A percentile compares a stretch with the other conserved stretches of the same genome.
phyloP scores from a whole-genome alignment of 2,888 invertebrate species.

The Coleophora deauratella region DNA sequence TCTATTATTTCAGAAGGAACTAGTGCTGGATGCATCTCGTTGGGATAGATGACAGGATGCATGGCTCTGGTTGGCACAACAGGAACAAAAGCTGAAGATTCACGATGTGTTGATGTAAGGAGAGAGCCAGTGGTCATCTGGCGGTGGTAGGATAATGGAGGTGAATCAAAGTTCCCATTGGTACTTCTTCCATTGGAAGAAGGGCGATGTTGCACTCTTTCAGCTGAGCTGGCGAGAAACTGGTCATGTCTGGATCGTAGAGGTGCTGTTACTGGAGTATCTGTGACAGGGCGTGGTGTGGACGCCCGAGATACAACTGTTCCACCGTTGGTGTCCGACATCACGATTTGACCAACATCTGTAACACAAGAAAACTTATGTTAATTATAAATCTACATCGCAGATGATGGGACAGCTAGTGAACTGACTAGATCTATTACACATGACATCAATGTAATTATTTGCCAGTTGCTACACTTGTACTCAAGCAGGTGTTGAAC shows the following conservation, averaged over 20 bases:
- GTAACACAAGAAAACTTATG: conserved; percentile 30
- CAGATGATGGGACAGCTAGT: too few relatives aligned
- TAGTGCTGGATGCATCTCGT: conserved; percentile 80
- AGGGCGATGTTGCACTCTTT: conserved; percentile 58
- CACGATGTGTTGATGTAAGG: conserved; percentile 76
- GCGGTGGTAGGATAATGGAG: conserved; percentile 78
- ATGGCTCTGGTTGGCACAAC: conserved; percentile 87
- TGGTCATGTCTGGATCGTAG: conserved; percentile 75
- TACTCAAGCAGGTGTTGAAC: conserved; percentile 29
- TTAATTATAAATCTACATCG: not conserved
- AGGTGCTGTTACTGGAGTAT: conserved; percentile 56
- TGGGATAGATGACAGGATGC: conserved; percentile 81
- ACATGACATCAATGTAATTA: too few relatives aligned
- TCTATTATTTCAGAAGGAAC: conserved; percentile 75
- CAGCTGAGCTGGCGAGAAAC: conserved; percentile 73
- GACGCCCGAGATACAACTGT: conserved; percentile 62
- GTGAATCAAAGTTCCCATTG: conserved; percentile 75
- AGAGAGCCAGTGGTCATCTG: conserved; percentile 72
- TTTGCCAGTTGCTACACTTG: conserved; percentile 4
- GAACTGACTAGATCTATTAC: too few relatives aligned
- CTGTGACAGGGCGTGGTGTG: conserved; percentile 65
- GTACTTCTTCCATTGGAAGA: conserved; percentile 69
- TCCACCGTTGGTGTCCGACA: conserved; percentile 68
- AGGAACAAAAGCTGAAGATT: conserved; percentile 90
- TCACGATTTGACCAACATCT: conserved; percentile 50